These are phyloP conservation scores for Himalopsyche anomala DNA, from an alignment of 2,888 invertebrate species.

Conservation along the genomic window DNA sequence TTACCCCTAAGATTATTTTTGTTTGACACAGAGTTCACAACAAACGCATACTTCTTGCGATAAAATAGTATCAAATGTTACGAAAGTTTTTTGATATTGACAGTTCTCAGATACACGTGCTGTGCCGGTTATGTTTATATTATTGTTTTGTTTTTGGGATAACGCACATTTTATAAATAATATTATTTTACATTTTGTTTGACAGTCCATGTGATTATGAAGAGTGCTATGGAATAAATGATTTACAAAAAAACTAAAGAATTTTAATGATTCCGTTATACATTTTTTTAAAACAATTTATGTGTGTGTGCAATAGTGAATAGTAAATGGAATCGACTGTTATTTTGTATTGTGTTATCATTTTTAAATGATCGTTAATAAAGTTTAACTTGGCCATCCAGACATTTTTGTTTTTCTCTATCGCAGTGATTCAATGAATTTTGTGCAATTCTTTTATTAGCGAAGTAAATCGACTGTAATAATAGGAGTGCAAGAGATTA, in stretches of 20 bases:
- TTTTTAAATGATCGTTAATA: background rate
- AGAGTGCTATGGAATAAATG: background rate
- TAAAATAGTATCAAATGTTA: background rate
- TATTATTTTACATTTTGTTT: background rate
- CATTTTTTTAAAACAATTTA: background rate
- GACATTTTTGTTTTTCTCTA: background rate
- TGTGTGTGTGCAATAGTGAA: constrained; percentile 26
- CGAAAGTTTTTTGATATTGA: constrained; percentile 7
- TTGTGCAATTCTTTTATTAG: constrained; percentile 41
- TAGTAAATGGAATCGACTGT: background rate
- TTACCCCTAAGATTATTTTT: constrained; percentile 11
- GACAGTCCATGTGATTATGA: background rate
- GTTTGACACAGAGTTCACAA: background rate
- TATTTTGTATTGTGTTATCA: constrained; percentile 5
- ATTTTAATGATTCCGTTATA: background rate
- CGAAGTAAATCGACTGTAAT: constrained; percentile 43
- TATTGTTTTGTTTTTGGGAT: background rate
- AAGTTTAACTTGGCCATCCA: background rate
- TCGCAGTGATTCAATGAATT: background rate
- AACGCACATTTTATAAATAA: background rate
- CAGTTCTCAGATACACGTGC: constrained; percentile 1
- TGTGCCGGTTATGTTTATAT: background rate
- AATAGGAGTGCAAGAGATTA: background rate
- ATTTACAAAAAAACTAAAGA: constrained; percentile 19
- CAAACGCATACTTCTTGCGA: background rate